A percentile compares a stretch with the other conserved stretches of the same genome.
Evolutionary conservation across 2,113 vertebrate genomes (phyloP).

Genomic region (Pelodiscus sinensis): DNA sequence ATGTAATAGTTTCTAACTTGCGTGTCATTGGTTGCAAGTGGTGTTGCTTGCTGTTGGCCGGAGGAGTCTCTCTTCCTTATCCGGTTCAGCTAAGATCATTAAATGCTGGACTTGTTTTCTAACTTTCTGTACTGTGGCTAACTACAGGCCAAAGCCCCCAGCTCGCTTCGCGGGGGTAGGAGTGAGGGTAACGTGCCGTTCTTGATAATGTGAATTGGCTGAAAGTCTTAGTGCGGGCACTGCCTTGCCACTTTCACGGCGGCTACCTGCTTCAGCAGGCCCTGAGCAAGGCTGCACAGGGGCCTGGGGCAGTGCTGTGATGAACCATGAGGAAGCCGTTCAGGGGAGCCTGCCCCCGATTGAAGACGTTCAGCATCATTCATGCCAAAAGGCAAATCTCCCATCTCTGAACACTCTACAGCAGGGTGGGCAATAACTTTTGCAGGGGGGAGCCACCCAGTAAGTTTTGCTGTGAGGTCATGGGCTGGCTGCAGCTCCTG

Average conservation of each 20-base stretch:
- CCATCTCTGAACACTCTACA: not conserved
- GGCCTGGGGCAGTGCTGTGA: not conserved
- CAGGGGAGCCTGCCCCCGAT: not conserved
- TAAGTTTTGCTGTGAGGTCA: too few species aligned
- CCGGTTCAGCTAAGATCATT: not conserved
- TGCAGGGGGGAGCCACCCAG: too few species aligned
- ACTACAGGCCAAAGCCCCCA: not conserved
- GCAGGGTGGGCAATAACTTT: too few species aligned
- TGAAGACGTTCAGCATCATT: not conserved
- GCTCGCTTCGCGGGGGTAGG: not conserved
- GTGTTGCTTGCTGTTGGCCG: not conserved
- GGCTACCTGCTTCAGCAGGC: not conserved
- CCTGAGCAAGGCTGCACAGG: not conserved
- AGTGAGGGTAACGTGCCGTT: not conserved
- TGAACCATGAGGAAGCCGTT: not conserved
- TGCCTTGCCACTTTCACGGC: not conserved
- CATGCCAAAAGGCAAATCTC: not conserved
- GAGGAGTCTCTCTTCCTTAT: not conserved
- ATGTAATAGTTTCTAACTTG: not conserved
- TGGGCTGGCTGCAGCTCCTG: too few species aligned
- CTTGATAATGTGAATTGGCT: not conserved
- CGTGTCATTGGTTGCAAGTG: not conserved
- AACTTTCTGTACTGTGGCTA: not conserved
- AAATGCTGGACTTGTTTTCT: not conserved
- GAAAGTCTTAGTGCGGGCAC: not conserved